Base-by-base conservation (phyloP, 2,797 vertebrate genomes). In the Cheirogaleus major region DNA sequence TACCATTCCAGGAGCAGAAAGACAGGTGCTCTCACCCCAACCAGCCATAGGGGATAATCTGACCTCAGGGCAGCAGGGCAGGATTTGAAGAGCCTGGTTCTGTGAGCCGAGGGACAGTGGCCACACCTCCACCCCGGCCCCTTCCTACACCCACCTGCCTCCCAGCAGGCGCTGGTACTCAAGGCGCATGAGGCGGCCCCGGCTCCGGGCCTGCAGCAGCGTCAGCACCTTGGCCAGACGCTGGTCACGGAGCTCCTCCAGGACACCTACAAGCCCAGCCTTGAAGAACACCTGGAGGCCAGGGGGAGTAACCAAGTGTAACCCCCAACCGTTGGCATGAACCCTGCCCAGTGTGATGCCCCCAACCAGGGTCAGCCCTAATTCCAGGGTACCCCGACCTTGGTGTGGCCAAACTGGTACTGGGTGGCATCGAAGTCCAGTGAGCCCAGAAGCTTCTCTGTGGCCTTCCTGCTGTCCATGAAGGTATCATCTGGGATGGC, bases 391-490 rank as follows among this genome's bases (percentile, higher is more conserved):
- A 4, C 27, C 75, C 97, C 23, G 93, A 99, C 99, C 99, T 99
- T 99, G 93, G 99, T 99, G 97, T 99, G 99, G 89, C 99, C 99
- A 96, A 99, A 99, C 98, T 98, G 99, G 94, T 99, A 99, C 97
- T 99, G 99, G 4, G 96, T 98, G 97, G 98, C 99, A 97, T 99
- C 99, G 4, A 99, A 98, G 3, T 99, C 99, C 96, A 99, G 97
- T 1, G 99, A 99, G 69, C 96, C 97, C 98, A 99, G 98, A 96
- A 99, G 98, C 98, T 99, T 99, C 98, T 99, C 99, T 9, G 99
- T 99, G 97, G 99, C 99, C 98, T 99, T 99, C 98, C 99, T 99
- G 98, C 99, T 99, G 97, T 99, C 99, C 98, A 99, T 98, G 96
- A 99, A 99, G 97, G 98, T 99, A 96, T 99, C 99, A 0, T 99